These are phyloP conservation scores for Grapholita molesta DNA, from an alignment of 1,140 invertebrate species.

Conservation along the genomic window DNA sequence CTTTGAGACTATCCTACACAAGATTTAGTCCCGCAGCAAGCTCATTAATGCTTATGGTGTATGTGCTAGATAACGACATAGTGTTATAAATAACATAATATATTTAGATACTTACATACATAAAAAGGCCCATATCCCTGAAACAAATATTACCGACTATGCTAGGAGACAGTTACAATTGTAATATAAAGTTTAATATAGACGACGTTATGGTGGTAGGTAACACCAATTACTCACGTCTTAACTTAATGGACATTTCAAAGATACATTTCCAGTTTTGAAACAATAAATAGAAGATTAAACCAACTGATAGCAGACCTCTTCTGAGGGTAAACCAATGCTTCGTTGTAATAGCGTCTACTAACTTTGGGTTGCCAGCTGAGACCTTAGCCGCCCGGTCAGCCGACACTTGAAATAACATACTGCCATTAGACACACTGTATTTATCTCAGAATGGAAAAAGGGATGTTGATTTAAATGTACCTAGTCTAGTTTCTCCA, in stretches of 20 bases:
- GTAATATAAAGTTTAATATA: no score
- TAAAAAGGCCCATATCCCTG: no score
- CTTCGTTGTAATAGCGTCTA: background rate
- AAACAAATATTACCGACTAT: no score
- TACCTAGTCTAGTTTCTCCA: conserved; percentile 15
- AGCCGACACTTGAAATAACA: conserved; percentile 44
- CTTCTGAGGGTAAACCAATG: background rate
- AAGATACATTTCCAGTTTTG: background rate
- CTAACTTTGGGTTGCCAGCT: background rate
- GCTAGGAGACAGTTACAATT: no score
- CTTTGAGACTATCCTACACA: no score
- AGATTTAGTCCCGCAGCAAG: no score
- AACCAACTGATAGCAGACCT: background rate
- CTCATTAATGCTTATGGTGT: no score
- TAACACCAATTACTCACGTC: background rate
- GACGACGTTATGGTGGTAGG: no score
- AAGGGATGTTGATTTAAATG: conserved; percentile 47
- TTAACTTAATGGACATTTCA: background rate
- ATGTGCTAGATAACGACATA: no score
- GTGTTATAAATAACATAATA: no score
- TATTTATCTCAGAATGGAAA: conserved; percentile 40
- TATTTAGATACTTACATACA: no score
- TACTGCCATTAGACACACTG: conserved; percentile 43
- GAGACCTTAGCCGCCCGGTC: conserved; percentile 7
- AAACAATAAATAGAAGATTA: conserved; percentile 6